Conservation (phyloP, 2,888 invertebrate species). For the Serrognathus titanus region DNA sequence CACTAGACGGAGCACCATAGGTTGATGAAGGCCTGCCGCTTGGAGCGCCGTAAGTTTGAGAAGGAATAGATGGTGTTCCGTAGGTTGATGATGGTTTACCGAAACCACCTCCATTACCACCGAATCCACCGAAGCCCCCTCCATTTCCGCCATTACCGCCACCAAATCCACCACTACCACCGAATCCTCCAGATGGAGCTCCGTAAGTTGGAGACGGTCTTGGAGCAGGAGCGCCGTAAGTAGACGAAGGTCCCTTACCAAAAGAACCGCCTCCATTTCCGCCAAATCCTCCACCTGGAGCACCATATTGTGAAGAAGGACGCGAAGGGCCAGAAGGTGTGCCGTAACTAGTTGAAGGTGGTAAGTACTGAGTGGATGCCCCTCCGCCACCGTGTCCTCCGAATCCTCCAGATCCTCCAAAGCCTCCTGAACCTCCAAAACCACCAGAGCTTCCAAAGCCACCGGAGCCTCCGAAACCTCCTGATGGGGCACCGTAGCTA, state of each 20-base stretch:
- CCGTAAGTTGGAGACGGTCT: slow-evolving; percentile 34
- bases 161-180: slow-evolving; percentile 11
- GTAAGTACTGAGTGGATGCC: slow-evolving; percentile 55
- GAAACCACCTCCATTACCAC: slow-evolving; percentile 28
- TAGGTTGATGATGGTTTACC: slow-evolving; percentile 39
- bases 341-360: slow-evolving; percentile 55
- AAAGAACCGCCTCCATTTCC: slow-evolving; percentile 11
- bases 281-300: slow-evolving; percentile 13
- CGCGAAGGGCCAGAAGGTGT: slow-evolving; percentile 38
- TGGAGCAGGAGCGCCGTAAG: slow-evolving; percentile 18
- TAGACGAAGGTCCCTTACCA: slow-evolving; percentile 24
- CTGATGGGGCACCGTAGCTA: slow-evolving; percentile 44
- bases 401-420: slow-evolving; percentile 43
- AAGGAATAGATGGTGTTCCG: slow-evolving; percentile 39
- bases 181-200: slow-evolving; percentile 27
- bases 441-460: slow-evolving; percentile 44
- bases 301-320: slow-evolving; percentile 18
- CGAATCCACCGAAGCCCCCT: slow-evolving; percentile 13
- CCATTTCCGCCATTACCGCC: slow-evolving; percentile 27
- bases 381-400: slow-evolving; percentile 16
- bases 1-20: slow-evolving; percentile 39
- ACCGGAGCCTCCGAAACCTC: slow-evolving; percentile 46
- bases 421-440: slow-evolving; percentile 39
- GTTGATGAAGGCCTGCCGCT: slow-evolving; percentile 28
- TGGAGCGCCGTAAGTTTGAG: slow-evolving; percentile 16